Evolutionary conservation across 2,888 invertebrate species (phyloP).

Genomic region (Drepanosiphum platanoidis): DNA sequence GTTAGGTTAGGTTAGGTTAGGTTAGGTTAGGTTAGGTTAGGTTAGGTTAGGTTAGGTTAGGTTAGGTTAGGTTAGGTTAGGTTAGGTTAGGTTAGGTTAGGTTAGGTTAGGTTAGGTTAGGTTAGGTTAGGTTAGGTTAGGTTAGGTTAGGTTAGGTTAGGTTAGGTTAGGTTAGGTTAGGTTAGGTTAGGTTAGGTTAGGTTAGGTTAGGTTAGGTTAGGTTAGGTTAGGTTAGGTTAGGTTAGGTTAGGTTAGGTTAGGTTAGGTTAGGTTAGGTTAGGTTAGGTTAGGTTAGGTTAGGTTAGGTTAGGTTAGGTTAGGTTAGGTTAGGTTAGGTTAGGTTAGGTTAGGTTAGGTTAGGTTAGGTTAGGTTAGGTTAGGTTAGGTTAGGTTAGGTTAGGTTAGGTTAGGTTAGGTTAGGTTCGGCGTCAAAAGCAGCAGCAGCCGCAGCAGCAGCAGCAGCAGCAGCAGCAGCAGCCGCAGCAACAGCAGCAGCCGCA

Average conservation of each 20-base stretch:
- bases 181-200: slow-evolving; percentile 56
- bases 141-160: slow-evolving; percentile 61
- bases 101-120: slow-evolving; percentile 64
- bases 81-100: slow-evolving; percentile 65
- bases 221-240: slow-evolving; percentile 46
- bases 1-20: slow-evolving; percentile 63
- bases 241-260: slow-evolving; percentile 63
- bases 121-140: slow-evolving; percentile 60
- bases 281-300: slow-evolving; percentile 53
- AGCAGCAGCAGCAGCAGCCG: no score
- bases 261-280: slow-evolving; percentile 58
- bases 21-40: slow-evolving; percentile 15
- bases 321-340: slow-evolving; percentile 49
- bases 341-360: slow-evolving; percentile 60
- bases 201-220: slow-evolving; percentile 59
- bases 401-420: no score
- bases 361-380: slow-evolving; percentile 49
- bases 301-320: slow-evolving; percentile 24
- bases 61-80: slow-evolving; percentile 63
- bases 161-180: slow-evolving; percentile 60
- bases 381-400: no score
- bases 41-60: slow-evolving; percentile 15
- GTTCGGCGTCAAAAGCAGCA: slow-evolving; percentile 46
- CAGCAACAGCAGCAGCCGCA: no score
- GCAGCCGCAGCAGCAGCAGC: no score